Conservation (phyloP, 2,113 vertebrate genomes). For the Neodon shergylaensis region DNA sequence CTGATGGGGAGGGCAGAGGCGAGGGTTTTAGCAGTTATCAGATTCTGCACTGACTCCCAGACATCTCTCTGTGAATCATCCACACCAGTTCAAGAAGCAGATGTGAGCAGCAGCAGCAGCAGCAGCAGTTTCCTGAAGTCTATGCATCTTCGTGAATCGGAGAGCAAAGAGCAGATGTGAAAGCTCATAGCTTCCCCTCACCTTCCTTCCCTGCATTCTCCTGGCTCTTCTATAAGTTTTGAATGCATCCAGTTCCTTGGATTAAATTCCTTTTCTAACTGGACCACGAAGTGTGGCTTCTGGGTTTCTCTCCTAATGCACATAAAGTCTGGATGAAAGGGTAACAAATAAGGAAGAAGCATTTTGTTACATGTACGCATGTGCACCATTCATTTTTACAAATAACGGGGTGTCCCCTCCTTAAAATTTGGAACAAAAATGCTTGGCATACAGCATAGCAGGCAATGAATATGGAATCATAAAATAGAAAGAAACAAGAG, state of each 20-base stretch:
- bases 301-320: not conserved
- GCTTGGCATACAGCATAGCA: not conserved
- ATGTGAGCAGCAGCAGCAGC: not conserved
- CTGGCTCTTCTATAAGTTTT: not conserved
- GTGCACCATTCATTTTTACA: not conserved
- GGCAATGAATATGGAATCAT: not conserved
- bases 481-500: not conserved
- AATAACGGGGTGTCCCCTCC: not conserved
- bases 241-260: not conserved
- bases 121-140: not conserved
- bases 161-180: not conserved
- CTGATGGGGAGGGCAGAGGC: not conserved
- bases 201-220: not conserved
- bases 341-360: not conserved
- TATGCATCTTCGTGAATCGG: not conserved
- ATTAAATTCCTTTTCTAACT: constrained; percentile 11
- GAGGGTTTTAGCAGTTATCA: not conserved
- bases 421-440: not conserved
- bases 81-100: not conserved
- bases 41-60: constrained; percentile 3
- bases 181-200: not conserved
- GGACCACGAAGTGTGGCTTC: not conserved
- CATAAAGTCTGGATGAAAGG: not conserved
- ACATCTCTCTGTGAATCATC: constrained; percentile 35
- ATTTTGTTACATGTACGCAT: not conserved